Base-by-base conservation (phyloP, 2,113 vertebrate species). In the Mustela nigripes region DNA sequence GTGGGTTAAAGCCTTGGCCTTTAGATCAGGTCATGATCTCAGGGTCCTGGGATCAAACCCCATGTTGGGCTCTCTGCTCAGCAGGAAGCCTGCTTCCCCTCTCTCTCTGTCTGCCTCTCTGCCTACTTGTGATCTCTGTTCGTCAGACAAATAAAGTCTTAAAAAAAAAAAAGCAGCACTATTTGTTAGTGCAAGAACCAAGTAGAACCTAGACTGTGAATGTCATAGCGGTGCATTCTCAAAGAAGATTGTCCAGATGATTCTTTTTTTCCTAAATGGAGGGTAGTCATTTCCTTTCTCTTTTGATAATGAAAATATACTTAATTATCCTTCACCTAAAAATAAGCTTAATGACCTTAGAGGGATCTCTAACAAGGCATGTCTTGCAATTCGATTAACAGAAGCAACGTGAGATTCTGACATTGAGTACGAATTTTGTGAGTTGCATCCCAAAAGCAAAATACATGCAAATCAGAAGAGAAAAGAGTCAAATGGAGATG, bases 271-370 rank as follows among this genome's bases (percentile, higher is more conserved):
- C 73, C 62, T 85, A 50, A 90, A 71, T 62, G 65, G 56, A 91
- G 15, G 33, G 33, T 42, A 28, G 7, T 45, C 24, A 60, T 91
- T 90, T 93, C 19, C 28, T 94, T 96, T 85, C 10, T n/a, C 21
- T 21, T 76, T 82, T 76, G 33, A 83, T 60, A 69, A 87, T 45
- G 19, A 92, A 22, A 88, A 80, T 60, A 53, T 36, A 83, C 5
- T 67, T 91, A 89, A 91, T 11, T 56, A 71, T 36, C n/a, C 56
- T 92, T 92, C 22, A 96, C 28, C 39, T 94, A 62, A 91, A 96
- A 71, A 88, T 0, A 96, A 48, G 12, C 15, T 39, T 85, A 42
- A 11, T 15, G 42, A 58, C n/a, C 10, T 65, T 53, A 19, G 14
- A 22, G 39, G 5, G 15, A 21, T 78, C 56, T 48, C 63, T 65